Evolutionary conservation across 2,797 vertebrate species (phyloP).

Genomic region (Cossypha dichroa): DNA sequence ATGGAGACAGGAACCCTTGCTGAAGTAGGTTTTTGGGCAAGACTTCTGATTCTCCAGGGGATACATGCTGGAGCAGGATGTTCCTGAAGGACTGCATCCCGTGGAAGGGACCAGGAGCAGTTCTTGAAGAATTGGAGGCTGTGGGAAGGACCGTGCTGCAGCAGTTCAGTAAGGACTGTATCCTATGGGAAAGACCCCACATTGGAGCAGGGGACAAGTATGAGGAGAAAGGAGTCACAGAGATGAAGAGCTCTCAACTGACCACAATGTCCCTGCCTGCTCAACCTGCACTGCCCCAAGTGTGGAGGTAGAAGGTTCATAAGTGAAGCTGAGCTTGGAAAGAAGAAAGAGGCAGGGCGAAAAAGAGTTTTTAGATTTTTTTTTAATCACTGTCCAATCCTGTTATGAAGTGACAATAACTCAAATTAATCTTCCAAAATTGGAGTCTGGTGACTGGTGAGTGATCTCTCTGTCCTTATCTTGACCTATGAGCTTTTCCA

Average conservation of each 20-base stretch:
- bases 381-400: background rate
- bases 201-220: background rate
- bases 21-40: background rate
- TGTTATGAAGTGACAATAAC: background rate
- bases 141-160: background rate
- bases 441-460: background rate
- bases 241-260: background rate
- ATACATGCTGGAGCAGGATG: accelerated
- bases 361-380: background rate
- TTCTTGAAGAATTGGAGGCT: background rate
- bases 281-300: background rate
- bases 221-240: background rate
- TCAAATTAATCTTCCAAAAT: background rate
- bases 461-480: background rate
- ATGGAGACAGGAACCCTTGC: accelerated
- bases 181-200: background rate
- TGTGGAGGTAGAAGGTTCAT: background rate
- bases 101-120: background rate
- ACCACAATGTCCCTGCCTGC: background rate
- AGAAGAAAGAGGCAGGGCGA: accelerated
- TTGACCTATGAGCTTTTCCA: background rate
- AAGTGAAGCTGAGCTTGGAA: background rate
- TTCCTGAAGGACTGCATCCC: background rate
- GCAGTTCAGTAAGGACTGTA: background rate
- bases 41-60: background rate